Evolutionary conservation across 92 coral and sea anemone genomes (phyloP).

Genomic region (Phenganax stokvisi): DNA sequence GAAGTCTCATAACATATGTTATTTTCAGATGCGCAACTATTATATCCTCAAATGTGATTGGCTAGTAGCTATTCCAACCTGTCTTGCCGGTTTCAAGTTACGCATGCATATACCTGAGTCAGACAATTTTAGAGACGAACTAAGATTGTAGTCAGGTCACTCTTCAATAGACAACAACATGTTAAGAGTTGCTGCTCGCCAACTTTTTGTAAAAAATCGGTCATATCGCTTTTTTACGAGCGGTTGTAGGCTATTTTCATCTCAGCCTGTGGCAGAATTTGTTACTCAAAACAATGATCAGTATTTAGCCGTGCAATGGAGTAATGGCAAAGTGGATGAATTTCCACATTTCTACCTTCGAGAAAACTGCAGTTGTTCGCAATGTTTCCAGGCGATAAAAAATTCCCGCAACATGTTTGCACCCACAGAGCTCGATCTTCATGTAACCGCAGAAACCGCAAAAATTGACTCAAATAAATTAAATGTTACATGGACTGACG

Average conservation of each 20-base stretch:
- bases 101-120: too few relatives aligned
- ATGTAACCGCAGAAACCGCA: constrained; percentile 21
- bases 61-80: too few relatives aligned
- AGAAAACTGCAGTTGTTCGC: constrained; percentile 30
- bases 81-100: too few relatives aligned
- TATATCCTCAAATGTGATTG: too few relatives aligned
- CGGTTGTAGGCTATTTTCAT: background rate
- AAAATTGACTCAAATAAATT: constrained; percentile 11
- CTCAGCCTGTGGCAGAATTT: background rate
- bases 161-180: background rate
- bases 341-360: constrained; percentile 34
- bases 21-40: too few relatives aligned
- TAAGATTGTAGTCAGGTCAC: too few relatives aligned
- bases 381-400: background rate
- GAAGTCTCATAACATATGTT: too few relatives aligned
- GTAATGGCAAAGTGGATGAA: constrained; percentile 24
- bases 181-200: constrained; percentile 3
- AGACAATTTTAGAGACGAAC: too few relatives aligned
- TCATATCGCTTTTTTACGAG: background rate
- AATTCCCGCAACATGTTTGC: constrained; percentile 8
- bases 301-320: constrained; percentile 17
- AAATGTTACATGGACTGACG: constrained; percentile 34
- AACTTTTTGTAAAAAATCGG: background rate
- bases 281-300: constrained; percentile 7
- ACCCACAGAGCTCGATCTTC: constrained; percentile 10